Evolutionary conservation across 2,113 vertebrate species (phyloP).

Genomic region (Cnemophilus loriae): DNA sequence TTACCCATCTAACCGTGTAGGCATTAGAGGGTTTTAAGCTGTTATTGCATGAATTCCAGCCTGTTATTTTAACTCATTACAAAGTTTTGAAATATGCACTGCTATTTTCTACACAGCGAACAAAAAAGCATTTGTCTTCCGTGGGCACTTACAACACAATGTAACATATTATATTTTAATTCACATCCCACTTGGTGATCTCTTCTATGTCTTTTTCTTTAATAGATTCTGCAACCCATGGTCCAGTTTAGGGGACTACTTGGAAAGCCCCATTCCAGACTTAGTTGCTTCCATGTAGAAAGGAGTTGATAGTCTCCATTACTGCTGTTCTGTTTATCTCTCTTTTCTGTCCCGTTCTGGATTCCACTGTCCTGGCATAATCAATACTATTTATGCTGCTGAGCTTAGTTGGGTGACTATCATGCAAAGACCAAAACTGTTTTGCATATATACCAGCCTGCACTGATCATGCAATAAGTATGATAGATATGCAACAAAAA

Average conservation of each 20-base stretch:
- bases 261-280: neutral
- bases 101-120: neutral
- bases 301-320: neutral
- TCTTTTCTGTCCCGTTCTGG: neutral
- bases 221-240: neutral
- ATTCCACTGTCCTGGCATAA: neutral
- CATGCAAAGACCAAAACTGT: neutral
- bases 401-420: neutral
- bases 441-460: neutral
- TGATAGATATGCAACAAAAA: neutral
- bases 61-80: neutral
- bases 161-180: neutral
- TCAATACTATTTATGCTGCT: neutral
- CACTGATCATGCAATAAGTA: neutral
- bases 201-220: neutral
- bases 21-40: neutral
- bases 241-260: neutral
- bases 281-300: neutral
- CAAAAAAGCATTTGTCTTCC: neutral
- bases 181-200: neutral
- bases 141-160: neutral
- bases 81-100: neutral
- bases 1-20: neutral
- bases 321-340: fast-evolving
- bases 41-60: neutral